Evolutionary conservation across 2,797 vertebrate genomes (phyloP).

Genomic region (Rhyacichthys aspro): DNA sequence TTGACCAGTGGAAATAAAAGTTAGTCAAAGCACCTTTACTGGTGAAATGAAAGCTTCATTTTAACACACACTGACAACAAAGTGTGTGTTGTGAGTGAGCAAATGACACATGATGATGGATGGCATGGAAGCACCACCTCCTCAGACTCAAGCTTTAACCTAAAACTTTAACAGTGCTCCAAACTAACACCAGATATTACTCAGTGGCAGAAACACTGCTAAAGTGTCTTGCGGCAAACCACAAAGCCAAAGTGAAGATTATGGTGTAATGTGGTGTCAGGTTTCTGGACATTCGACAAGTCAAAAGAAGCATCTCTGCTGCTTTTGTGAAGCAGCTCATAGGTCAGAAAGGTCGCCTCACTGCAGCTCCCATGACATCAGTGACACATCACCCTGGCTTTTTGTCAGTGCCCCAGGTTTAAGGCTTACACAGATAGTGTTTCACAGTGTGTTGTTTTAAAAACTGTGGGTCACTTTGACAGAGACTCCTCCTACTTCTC

Average conservation of each 20-base stretch:
- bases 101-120: too few species aligned
- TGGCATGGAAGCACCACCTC: too few species aligned
- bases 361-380: slow-evolving; percentile 23
- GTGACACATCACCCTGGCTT: slow-evolving; percentile 21
- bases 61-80: too few species aligned
- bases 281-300: slow-evolving; percentile 27
- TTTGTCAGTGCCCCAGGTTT: background rate
- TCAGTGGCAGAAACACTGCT: background rate
- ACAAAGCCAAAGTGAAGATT: slow-evolving; percentile 5
- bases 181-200: slow-evolving; percentile 1
- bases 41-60: too few species aligned
- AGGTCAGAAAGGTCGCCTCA: slow-evolving; percentile 23
- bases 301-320: slow-evolving; percentile 2
- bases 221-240: slow-evolving; percentile 21
- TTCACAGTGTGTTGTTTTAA: slow-evolving; percentile 24
- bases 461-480: slow-evolving; percentile 13
- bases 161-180: slow-evolving; percentile 9
- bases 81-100: too few species aligned
- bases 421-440: slow-evolving; percentile 29
- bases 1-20: too few species aligned
- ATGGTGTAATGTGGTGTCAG: slow-evolving; percentile 27
- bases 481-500: slow-evolving; percentile 9
- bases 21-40: too few species aligned
- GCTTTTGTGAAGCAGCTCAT: slow-evolving; percentile 28
- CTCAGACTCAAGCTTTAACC: slow-evolving; percentile 18